Conservation (phyloP, 2,113 vertebrate species). For the Catharus bicknelli region DNA sequence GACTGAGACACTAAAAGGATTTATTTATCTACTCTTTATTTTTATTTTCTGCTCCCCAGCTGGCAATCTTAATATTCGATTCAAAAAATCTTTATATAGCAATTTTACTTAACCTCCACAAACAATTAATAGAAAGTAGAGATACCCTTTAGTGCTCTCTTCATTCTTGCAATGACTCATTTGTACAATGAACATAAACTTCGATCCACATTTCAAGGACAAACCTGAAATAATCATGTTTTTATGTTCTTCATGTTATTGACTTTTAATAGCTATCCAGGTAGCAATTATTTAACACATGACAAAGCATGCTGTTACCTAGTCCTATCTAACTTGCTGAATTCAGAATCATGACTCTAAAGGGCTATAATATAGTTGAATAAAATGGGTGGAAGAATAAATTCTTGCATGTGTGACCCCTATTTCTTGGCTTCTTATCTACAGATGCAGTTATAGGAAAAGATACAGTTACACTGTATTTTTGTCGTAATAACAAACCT, state of each 20-base stretch:
- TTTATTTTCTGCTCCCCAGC: background rate
- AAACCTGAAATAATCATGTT: constrained; percentile 21
- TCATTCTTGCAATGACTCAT: background rate
- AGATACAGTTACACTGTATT: background rate
- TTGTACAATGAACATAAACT: constrained; percentile 19
- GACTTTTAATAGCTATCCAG: constrained; percentile 34
- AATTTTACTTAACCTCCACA: background rate
- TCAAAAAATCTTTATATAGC: background rate
- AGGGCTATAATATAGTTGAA: background rate
- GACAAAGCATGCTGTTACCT: background rate
- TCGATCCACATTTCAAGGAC: constrained; percentile 32
- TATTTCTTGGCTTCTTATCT: background rate
- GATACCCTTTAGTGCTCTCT: background rate
- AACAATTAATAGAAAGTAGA: background rate
- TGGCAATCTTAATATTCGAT: background rate
- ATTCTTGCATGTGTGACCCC: background rate
- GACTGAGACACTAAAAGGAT: background rate
- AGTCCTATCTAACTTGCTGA: background rate
- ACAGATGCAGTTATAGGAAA: background rate
- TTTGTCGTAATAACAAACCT: background rate
- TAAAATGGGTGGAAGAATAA: background rate
- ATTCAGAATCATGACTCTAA: background rate
- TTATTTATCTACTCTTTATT: background rate
- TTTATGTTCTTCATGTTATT: constrained; percentile 21
- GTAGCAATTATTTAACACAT: constrained; percentile 37